A percentile compares a stretch with the other conserved stretches of the same genome.
Evolutionary conservation across 1,140 invertebrate genomes (phyloP).

Genomic region (Wasmannia auropunctata): DNA sequence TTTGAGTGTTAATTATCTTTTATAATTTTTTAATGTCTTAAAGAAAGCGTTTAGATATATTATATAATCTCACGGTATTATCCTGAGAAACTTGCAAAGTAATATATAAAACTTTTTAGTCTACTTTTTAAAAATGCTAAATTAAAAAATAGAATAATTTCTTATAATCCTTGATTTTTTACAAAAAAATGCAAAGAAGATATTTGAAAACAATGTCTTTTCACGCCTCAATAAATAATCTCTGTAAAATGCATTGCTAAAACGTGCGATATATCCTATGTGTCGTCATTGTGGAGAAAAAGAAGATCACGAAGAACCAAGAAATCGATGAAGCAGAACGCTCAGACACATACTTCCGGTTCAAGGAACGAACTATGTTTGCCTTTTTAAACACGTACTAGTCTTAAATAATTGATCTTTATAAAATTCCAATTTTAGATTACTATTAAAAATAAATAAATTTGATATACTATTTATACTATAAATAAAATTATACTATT

Average conservation of each 20-base stretch:
- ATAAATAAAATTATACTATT: too few species aligned
- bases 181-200: neutral
- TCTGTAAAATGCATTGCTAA: slow-evolving; percentile 40
- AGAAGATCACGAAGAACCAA: slow-evolving; percentile 65
- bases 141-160: neutral
- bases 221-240: neutral
- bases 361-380: slow-evolving; percentile 18
- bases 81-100: neutral
- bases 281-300: slow-evolving; percentile 56
- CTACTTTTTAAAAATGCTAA: neutral
- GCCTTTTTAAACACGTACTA: slow-evolving; percentile 1
- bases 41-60: neutral
- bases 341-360: slow-evolving; percentile 65
- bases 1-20: slow-evolving; percentile 7
- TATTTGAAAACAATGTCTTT: neutral
- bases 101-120: neutral
- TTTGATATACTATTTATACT: neutral
- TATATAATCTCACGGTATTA: neutral
- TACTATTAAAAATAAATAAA: neutral
- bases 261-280: slow-evolving; percentile 67
- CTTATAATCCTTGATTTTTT: neutral
- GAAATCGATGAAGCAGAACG: slow-evolving; percentile 72
- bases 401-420: neutral
- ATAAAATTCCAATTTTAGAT: slow-evolving; percentile 1
- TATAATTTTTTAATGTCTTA: slow-evolving; percentile 12